Evolutionary conservation across 2,113 vertebrate genomes (phyloP), one percentile per base, ranked within the genome.

Genomic region (Apeltes quadracus): DNA sequence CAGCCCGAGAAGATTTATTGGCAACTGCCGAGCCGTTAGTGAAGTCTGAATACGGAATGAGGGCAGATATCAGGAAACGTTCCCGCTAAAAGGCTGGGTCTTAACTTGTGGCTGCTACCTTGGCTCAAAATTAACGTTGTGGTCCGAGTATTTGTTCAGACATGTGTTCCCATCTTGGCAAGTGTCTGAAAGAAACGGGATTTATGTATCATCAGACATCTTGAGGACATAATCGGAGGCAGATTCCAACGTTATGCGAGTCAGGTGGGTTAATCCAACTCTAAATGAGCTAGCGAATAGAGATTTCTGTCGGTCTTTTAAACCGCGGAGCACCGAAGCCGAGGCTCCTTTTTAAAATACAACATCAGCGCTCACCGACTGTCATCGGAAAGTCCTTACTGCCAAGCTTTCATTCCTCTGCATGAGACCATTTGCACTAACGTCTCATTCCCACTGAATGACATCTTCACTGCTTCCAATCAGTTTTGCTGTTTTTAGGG

Each of bases 301-400:
- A 41, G 14, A 25, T 16, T 27, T 29, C 25, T 64, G 54, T 53
- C 34, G 68, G 11, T 71, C 34, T 61, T n/a, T 29, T 32, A 53
- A 48, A 23, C 20, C 23, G 63, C 61, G 59, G 72, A 50, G 39
- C 71, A 64, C 59, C 78, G 43, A 46, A 46, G 44, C 48, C 1
- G 12, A 51, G 48, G 22, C 48, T 23, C 48, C 13, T 18, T 51
- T 23, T 51, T 23, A 51, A 23, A 51, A 22, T 13, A 25, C 4
- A 51, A 51, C 12, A 23, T 14, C 50, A 51, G 22, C 22, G 50
- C 54, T 71, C 76, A 84, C 43, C 75, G 87, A 84, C 90, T 75
- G 78, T 91, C 85, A 91, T 94, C 91, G 89, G 82, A 86, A 78
- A 34, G 27, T 85, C 44, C 54, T 70, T 44, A 63, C 44, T 71